Percentiles rank a stretch among this genome's conserved stretches.
phyloP scores from a whole-genome alignment of 2,113 vertebrate species.

The Serilophus lunatus region DNA sequence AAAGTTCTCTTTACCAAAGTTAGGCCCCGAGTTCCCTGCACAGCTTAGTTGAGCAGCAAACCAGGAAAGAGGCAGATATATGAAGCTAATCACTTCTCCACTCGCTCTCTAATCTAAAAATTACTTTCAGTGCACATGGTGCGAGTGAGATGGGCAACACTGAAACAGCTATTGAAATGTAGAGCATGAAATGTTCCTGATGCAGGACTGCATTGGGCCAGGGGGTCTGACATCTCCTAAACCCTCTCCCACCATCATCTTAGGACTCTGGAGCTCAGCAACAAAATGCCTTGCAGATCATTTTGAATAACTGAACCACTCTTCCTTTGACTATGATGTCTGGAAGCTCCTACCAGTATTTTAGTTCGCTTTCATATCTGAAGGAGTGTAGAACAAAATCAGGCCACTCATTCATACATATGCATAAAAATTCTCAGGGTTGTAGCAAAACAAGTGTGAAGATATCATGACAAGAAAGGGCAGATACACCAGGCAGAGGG shows the following conservation, averaged over 20 bases:
- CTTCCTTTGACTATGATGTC: background rate
- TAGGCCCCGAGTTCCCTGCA: background rate
- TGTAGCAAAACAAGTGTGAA: background rate
- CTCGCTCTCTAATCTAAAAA: background rate
- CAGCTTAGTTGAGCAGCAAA: background rate
- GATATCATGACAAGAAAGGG: background rate
- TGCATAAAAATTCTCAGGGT: background rate
- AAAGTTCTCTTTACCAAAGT: background rate
- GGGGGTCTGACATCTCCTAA: background rate
- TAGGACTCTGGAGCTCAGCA: background rate
- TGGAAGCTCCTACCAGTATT: background rate
- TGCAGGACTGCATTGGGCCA: background rate
- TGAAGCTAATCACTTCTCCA: background rate
- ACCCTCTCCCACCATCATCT: accelerated
- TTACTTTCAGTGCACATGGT: background rate
- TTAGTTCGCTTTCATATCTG: background rate
- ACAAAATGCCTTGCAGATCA: background rate
- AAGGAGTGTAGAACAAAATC: background rate
- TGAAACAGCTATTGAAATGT: background rate
- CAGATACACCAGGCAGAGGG: background rate
- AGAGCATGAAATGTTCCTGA: background rate
- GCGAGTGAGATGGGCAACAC: background rate
- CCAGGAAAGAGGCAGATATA: background rate
- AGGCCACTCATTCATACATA: background rate
- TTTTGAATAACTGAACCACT: background rate